Percentiles rank a stretch among this genome's conserved stretches.
Conservation (phyloP, 2,797 vertebrate species). For the Tragelaphus oryx region DNA sequence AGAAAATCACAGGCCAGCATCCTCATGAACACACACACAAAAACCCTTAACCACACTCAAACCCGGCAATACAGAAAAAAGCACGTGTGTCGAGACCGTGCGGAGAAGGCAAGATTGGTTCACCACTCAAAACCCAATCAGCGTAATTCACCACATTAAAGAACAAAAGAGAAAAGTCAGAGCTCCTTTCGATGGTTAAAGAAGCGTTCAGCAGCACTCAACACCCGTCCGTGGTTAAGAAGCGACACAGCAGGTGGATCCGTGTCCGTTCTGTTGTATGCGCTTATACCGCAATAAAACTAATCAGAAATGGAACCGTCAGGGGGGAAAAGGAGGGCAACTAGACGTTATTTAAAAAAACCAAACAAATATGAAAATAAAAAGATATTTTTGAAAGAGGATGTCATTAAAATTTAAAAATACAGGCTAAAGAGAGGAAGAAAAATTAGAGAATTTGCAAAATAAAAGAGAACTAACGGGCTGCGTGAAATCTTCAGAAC, state of each 20-base stretch:
- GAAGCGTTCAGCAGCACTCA: no score
- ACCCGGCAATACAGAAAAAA: not conserved
- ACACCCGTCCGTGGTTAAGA: no score
- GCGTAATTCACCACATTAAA: no score
- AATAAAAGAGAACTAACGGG: not conserved
- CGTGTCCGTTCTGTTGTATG: accelerated
- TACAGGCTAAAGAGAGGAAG: not conserved
- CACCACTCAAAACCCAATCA: not conserved
- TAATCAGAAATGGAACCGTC: not conserved
- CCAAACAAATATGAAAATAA: not conserved
- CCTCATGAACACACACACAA: accelerated
- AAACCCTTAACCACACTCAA: no score
- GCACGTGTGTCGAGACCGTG: accelerated
- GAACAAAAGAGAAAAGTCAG: not conserved
- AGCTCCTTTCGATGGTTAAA: accelerated
- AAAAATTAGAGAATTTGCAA: not conserved
- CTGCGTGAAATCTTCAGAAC: not conserved
- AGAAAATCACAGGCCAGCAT: not conserved
- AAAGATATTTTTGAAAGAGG: not conserved
- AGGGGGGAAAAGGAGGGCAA: not conserved
- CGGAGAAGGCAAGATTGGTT: not conserved
- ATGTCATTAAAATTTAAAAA: not conserved
- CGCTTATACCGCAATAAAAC: not conserved
- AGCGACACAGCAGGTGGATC: accelerated
- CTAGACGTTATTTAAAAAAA: not conserved